Base-by-base conservation (phyloP, 1,140 invertebrate genomes). In the Brachionus manjavacas region DNA sequence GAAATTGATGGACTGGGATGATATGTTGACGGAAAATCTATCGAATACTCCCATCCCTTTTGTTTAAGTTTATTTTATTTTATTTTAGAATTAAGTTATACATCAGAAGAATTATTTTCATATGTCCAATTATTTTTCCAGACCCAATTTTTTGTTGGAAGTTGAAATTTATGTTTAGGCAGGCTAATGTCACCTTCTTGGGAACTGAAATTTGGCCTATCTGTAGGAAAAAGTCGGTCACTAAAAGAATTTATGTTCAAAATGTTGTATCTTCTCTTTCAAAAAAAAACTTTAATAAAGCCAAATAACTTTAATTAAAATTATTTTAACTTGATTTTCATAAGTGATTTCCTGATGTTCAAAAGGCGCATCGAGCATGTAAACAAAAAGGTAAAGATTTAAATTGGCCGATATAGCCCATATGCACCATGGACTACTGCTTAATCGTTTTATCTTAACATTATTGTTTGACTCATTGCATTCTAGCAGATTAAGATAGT, bases 51-150 rank as follows among this genome's bases (percentile, higher is more conserved):
- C 79, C 79, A 81, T 8, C 79, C 79, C 79, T 81, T 64, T 64
- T 20, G 39, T 41, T 31, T 64, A 14, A 31, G 16, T 8, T 74
- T 9, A 43, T 16, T 74, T 43, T n/a, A 78, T 68, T 14, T 31
- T 68, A 6, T 68, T 68, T 68, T 7, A 31, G 1, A 11, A 49
- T 11, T 23, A n/a, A 12, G n/a, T 23, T 28, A 31, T 80, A 81
- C 79, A 64, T 81, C 64, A 41, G 79, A 41, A 8, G 79, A 31
- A 35, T 60, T 81, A 39, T 46, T 25, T 68, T 81, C 79, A 68
- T 81, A 68, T 16, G 16, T 25, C 79, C 79, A 81, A 4, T 81
- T 55, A 43, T 52, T 43, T 81, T 81, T 81, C 79, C 79, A 81
- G 8, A 7, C 20, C 79, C 79, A 81, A 46, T 81, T 81, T 25